phyloP scores from a whole-genome alignment of 2,797 vertebrate genomes.

The Anisognathus igniventris region DNA sequence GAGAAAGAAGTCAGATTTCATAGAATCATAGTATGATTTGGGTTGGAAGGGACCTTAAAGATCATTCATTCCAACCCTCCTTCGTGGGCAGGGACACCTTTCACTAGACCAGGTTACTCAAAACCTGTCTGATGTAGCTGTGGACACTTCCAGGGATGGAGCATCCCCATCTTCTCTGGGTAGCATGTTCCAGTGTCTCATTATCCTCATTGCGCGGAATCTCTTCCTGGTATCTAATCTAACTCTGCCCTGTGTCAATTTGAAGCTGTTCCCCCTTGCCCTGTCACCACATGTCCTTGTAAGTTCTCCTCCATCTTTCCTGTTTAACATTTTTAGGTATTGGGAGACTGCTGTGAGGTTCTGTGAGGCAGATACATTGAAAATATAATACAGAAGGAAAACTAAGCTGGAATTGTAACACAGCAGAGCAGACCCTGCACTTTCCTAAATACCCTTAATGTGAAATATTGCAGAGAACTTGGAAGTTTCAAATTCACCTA shows the following conservation, averaged over 20 bases:
- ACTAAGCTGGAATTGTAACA: not conserved
- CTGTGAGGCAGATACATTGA: not conserved
- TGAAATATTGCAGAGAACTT: not conserved
- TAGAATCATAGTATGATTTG: not conserved
- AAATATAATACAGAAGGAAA: not conserved
- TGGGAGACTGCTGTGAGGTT: not conserved
- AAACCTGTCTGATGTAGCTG: not conserved
- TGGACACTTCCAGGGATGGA: not conserved
- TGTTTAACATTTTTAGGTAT: not conserved
- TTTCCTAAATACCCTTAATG: not conserved
- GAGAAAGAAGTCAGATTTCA: not conserved
- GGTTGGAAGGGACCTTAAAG: not conserved
- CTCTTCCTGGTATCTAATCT: not conserved
- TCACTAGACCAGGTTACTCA: not conserved
- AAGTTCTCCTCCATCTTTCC: not conserved
- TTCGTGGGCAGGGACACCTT: not conserved
- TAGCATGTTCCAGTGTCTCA: not conserved
- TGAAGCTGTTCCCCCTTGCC: not conserved
- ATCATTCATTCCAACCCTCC: not conserved
- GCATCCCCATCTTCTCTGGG: not conserved
- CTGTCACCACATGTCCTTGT: not conserved
- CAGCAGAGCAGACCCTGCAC: not conserved
- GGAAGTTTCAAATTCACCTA: not conserved
- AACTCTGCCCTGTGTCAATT: not conserved
- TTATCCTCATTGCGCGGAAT: not conserved